Evolutionary conservation across 2,797 vertebrate species (phyloP).

Genomic region (Erpetoichthys calabaricus): DNA sequence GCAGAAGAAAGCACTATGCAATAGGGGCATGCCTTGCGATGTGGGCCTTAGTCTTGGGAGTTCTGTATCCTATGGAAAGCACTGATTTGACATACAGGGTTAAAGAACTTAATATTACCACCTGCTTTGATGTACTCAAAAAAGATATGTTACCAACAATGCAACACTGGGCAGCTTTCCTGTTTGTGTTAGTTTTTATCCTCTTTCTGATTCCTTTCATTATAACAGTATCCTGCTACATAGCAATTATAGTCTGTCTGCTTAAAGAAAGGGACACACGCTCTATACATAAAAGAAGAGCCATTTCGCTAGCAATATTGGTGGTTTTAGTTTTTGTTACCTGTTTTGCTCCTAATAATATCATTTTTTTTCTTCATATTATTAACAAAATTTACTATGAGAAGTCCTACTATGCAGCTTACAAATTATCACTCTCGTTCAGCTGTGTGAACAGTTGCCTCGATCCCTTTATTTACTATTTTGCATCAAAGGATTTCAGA

Average conservation of each 20-base stretch:
- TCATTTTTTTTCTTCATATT: constrained; percentile 61
- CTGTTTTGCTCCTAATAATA: constrained; percentile 80
- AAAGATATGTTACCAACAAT: constrained; percentile 58
- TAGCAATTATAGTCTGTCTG: constrained; percentile 59
- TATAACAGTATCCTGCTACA: constrained; percentile 69
- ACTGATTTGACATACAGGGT: constrained; percentile 65
- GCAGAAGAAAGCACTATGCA: constrained; percentile 51
- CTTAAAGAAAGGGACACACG: constrained; percentile 31
- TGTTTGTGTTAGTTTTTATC: constrained; percentile 50
- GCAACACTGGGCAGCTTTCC: constrained; percentile 58
- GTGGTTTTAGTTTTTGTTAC: constrained; percentile 69
- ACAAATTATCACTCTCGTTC: constrained; percentile 74
- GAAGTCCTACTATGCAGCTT: constrained; percentile 57
- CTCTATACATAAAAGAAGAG: constrained; percentile 47
- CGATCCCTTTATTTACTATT: constrained; percentile 91
- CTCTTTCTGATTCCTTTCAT: constrained; percentile 75
- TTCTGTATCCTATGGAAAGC: constrained; percentile 60
- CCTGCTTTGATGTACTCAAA: constrained; percentile 81
- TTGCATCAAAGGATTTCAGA: constrained; percentile 79
- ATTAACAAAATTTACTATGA: constrained; percentile 50
- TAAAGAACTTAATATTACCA: constrained; percentile 54
- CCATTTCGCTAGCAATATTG: constrained; percentile 49
- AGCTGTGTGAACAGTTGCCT: constrained; percentile 85
- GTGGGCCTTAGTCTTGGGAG: constrained; percentile 58
- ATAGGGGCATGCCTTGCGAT: constrained; percentile 45